Percentiles rank a stretch among this genome's conserved stretches.
Conservation (phyloP, 2,797 vertebrate genomes). For the Notamacropus eugenii region DNA sequence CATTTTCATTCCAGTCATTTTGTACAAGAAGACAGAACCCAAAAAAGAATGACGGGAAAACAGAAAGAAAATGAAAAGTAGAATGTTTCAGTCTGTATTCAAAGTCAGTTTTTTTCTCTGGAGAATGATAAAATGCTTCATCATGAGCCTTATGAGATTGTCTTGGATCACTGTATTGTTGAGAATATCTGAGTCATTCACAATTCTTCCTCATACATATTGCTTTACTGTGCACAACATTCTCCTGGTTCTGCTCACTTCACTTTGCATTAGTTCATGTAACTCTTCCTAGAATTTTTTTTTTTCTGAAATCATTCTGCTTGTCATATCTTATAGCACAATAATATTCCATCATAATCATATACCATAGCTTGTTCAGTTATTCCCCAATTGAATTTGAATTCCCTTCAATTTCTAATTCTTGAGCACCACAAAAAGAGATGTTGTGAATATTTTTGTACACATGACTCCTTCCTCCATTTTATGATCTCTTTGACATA, state of each 20-base stretch:
- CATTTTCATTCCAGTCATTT: not conserved
- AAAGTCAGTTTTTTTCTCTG: not conserved
- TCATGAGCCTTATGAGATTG: not conserved
- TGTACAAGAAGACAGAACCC: not conserved
- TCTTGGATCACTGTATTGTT: not conserved
- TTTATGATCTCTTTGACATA: not conserved
- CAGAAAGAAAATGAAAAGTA: not conserved
- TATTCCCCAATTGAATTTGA: not conserved
- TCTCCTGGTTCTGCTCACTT: not conserved
- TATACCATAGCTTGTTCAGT: not conserved
- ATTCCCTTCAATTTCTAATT: not conserved
- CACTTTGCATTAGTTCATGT: not conserved
- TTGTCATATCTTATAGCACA: not conserved
- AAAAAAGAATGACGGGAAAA: not conserved
- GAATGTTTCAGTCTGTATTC: not conserved
- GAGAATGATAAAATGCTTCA: not conserved
- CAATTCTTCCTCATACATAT: not conserved
- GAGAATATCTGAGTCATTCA: not conserved
- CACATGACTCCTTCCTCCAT: fast-evolving
- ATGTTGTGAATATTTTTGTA: not conserved
- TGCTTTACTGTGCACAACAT: not conserved
- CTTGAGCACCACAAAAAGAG: not conserved
- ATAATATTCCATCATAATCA: not conserved
- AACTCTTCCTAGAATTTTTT: not conserved
- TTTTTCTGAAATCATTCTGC: not conserved